Base-by-base conservation (phyloP, 2,797 vertebrate genomes). In the Anguilla megastoma region DNA sequence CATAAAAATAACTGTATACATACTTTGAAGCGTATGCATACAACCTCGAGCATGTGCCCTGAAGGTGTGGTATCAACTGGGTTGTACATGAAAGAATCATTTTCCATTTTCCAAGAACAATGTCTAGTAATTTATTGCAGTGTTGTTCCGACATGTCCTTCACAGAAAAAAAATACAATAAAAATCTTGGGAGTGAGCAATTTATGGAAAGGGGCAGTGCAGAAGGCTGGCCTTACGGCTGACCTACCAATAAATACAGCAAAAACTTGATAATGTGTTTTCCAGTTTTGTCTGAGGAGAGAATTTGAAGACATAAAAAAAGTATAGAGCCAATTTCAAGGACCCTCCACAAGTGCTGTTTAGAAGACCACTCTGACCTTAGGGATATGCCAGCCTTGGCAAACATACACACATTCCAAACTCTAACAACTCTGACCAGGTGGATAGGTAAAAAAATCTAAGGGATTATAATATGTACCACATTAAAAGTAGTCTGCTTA, bases 181-280 rank as follows among this genome's bases (percentile, higher is more conserved):
- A 58, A 58, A 27, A 69, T n/a, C 63, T 10, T 79, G 74, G 74
- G 18, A 21, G 30, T 36, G 69, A 74, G 30, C 69, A 36, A 45
- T 82, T 82, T 82, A 82, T 50, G 45, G 41, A 82, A 10, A n/a
- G 45, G 79, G 45, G 79, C 79, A 50, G 45, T 48, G 41, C 79
- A n/a, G 41, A 82, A n/a, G 79, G 18, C 45, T 7, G n/a, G 41
- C 21, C 45, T 82, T 8, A 50, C 45, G 2, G 45, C 79, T 9
- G 41, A 82, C 24, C 79, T 50, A 45, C 79, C 41, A 50, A 82
- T 50, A 50, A 82, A 82, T 50, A 3, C 79, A 48, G 79, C 21
- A 82, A 24, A 24, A 50, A n/a, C 41, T 45, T n/a, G 8, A 14
- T 2, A 24, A 24, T 33, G 14, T 41, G 45, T 24, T 50, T 50